phyloP scores from a whole-genome alignment of 1,140 invertebrate species.

The Episyrphus balteatus region DNA sequence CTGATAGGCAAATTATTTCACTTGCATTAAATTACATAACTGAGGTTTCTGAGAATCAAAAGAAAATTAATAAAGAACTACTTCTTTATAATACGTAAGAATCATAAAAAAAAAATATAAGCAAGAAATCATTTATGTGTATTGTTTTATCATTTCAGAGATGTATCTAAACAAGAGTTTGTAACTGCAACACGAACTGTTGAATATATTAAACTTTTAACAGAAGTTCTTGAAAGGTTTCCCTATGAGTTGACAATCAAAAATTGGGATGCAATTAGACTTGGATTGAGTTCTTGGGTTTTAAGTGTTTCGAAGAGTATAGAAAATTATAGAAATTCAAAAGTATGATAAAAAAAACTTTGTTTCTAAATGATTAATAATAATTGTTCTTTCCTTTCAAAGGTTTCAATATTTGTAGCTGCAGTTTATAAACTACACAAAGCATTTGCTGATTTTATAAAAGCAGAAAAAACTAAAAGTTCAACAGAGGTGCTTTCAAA shows the following conservation, averaged over 20 bases:
- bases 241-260: constrained; percentile 36
- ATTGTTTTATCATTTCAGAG: background rate
- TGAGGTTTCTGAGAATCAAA: constrained; percentile 14
- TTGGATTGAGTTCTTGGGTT: constrained; percentile 52
- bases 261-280: constrained; percentile 55
- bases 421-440: constrained; percentile 42
- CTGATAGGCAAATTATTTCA: constrained; percentile 23
- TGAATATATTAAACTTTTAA: constrained; percentile 36
- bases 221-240: constrained; percentile 32
- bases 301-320: constrained; percentile 38
- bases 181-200: constrained; percentile 19
- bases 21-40: constrained; percentile 21
- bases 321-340: constrained; percentile 33
- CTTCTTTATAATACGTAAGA: constrained; percentile 30
- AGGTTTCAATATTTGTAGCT: constrained; percentile 40
- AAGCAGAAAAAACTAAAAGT: constrained; percentile 36
- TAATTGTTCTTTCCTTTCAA: background rate
- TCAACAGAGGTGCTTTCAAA: constrained; percentile 36
- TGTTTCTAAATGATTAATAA: background rate
- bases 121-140: background rate
- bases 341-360: constrained; percentile 17
- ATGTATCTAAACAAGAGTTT: background rate
- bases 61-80: constrained; percentile 15
- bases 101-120: background rate
- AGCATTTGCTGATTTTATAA: constrained; percentile 38